Evolutionary conservation across 2,888 invertebrate genomes (phyloP).

Genomic region (Saturnia japonica): DNA sequence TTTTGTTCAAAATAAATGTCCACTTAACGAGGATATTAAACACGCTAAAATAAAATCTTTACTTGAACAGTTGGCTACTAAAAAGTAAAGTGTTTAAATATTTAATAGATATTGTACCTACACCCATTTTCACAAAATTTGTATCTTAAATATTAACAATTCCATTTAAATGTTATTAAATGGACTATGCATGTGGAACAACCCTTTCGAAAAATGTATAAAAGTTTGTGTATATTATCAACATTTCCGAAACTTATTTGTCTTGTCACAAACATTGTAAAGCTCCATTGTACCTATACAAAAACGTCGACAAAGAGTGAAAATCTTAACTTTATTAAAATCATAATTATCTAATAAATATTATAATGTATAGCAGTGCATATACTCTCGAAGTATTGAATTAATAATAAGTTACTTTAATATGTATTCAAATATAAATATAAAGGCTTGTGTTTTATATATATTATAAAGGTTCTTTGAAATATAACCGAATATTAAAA

Average conservation of each 20-base stretch:
- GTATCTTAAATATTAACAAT: not conserved
- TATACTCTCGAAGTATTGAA: not conserved
- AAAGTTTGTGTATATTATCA: no score
- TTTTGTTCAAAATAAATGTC: slow-evolving; percentile 85
- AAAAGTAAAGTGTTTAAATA: slow-evolving; percentile 42
- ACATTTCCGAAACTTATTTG: no score
- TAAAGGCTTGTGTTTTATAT: not conserved
- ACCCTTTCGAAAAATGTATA: no score
- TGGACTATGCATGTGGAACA: no score
- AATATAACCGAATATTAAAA: slow-evolving; percentile 22
- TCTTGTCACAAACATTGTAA: no score
- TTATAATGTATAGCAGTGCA: not conserved
- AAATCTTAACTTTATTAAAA: no score
- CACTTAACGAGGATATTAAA: slow-evolving; percentile 51
- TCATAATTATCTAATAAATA: not conserved
- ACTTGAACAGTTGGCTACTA: slow-evolving; percentile 57
- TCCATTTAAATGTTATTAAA: no score
- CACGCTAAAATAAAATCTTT: slow-evolving; percentile 60
- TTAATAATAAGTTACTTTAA: slow-evolving; percentile 4
- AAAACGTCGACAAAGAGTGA: no score
- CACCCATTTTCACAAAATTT: not conserved
- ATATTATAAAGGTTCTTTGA: not conserved
- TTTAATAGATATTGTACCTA: not conserved
- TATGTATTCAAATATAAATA: slow-evolving; percentile 17
- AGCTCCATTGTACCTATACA: no score